These are phyloP conservation scores for Diachasmimorpha longicaudata DNA, from an alignment of 1,140 invertebrate species.

Conservation along the genomic window DNA sequence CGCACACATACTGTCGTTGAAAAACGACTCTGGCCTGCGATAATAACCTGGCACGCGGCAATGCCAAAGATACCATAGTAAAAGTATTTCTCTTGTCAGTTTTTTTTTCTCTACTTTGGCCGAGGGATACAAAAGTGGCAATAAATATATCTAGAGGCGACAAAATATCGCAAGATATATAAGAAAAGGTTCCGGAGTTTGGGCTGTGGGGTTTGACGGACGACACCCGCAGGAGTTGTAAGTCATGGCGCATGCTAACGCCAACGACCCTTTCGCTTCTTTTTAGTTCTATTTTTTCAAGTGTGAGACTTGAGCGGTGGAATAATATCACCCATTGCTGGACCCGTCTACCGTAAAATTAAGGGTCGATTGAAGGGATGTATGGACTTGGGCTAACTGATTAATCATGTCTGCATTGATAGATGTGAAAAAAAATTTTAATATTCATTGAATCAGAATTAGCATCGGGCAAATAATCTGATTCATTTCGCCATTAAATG, in stretches of 20 bases:
- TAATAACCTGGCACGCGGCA: slow-evolving; percentile 32
- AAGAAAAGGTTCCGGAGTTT: slow-evolving; percentile 39
- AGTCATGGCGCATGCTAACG: slow-evolving; percentile 53
- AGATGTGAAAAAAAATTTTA: not conserved
- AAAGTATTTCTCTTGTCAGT: not conserved
- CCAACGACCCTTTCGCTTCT: slow-evolving; percentile 28
- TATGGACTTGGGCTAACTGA: no score
- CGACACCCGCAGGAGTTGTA: slow-evolving; percentile 58
- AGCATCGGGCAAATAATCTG: not conserved
- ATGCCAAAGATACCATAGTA: not conserved
- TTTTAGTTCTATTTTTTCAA: not conserved
- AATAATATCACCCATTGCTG: slow-evolving; percentile 54
- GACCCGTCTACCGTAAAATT: slow-evolving; percentile 34
- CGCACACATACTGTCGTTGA: slow-evolving; percentile 20
- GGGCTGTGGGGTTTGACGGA: slow-evolving; percentile 44
- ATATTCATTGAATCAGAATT: not conserved
- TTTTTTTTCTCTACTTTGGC: not conserved
- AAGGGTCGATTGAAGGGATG: not conserved
- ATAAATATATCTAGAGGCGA: slow-evolving; percentile 49
- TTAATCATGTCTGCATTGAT: not conserved
- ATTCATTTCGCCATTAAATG: not conserved
- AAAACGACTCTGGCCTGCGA: slow-evolving; percentile 25
- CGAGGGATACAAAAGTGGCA: slow-evolving; percentile 30
- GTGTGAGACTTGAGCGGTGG: slow-evolving; percentile 35
- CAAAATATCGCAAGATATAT: slow-evolving; percentile 50